These are phyloP conservation scores for Sycophila texana DNA, from an alignment of 2,888 invertebrate species.

Conservation along the genomic window DNA sequence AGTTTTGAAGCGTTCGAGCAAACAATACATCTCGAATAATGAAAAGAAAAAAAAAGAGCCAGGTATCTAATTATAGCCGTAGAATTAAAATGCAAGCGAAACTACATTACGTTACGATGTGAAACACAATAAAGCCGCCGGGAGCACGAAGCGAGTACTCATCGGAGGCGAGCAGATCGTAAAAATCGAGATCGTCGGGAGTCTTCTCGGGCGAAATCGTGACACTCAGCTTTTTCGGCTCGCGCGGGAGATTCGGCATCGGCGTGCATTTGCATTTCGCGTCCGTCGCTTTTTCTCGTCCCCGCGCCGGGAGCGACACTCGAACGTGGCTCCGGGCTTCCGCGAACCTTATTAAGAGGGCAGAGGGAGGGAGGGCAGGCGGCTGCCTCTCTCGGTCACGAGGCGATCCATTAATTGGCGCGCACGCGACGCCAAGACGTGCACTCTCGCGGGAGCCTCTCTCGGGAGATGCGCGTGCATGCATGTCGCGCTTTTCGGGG, in stretches of 20 bases:
- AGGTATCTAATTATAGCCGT: too few relatives aligned
- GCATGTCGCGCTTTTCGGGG: too few relatives aligned
- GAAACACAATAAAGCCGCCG: too few relatives aligned
- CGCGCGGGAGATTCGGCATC: background rate
- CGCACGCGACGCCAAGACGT: conserved; percentile 36
- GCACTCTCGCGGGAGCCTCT: conserved; percentile 9
- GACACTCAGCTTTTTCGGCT: background rate
- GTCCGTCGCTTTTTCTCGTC: conserved; percentile 12
- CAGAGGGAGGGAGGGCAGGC: background rate
- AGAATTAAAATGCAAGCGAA: too few relatives aligned
- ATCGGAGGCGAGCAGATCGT: too few relatives aligned
- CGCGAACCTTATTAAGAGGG: conserved; percentile 39
- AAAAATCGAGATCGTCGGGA: background rate
- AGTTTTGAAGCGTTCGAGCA: too few relatives aligned
- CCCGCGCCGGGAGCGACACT: conserved; percentile 10
- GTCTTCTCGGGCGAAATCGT: background rate
- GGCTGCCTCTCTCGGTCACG: conserved; percentile 30
- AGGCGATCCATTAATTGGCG: conserved; percentile 47
- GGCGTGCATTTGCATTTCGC: conserved; percentile 13
- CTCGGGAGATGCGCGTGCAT: background rate
- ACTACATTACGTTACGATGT: too few relatives aligned
- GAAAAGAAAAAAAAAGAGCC: too few relatives aligned
- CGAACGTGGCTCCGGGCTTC: conserved; percentile 16
- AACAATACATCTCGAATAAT: too few relatives aligned
- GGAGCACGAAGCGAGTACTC: too few relatives aligned